phyloP scores from a whole-genome alignment of 1,140 invertebrate species.

The Drosophila auraria region DNA sequence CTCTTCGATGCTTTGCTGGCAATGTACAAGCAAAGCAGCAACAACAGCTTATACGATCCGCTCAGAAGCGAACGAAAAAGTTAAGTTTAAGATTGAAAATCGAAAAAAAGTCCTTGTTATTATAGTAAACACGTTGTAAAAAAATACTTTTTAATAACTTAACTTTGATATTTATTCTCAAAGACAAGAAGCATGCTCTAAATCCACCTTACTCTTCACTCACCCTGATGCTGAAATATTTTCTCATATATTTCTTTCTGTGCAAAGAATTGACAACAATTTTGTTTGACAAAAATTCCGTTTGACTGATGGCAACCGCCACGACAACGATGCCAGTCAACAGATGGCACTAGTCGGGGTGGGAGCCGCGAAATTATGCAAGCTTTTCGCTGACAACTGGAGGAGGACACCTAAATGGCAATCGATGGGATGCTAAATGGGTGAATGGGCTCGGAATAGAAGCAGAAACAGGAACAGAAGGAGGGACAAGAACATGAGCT shows the following conservation, averaged over 20 bases:
- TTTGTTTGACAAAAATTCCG: slow-evolving; percentile 23
- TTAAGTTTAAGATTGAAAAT: too few relatives aligned
- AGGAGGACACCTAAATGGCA: slow-evolving; percentile 1
- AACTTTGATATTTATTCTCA: too few relatives aligned
- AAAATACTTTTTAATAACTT: too few relatives aligned
- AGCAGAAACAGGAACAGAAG: neutral
- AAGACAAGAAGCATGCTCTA: too few relatives aligned
- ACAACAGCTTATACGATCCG: too few relatives aligned
- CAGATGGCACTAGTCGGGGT: slow-evolving; percentile 19
- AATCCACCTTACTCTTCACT: too few relatives aligned
- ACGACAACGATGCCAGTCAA: slow-evolving; percentile 15
- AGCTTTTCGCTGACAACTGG: slow-evolving; percentile 1
- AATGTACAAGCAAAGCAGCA: too few relatives aligned
- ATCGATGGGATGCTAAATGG: slow-evolving; percentile 1
- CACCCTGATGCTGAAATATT: neutral
- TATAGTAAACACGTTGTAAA: too few relatives aligned
- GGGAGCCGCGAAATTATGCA: slow-evolving; percentile 26
- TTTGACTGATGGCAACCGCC: slow-evolving; percentile 49
- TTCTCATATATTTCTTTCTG: neutral
- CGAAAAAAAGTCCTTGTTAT: too few relatives aligned
- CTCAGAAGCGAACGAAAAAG: too few relatives aligned
- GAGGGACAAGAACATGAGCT: neutral
- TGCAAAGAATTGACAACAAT: slow-evolving; percentile 7
- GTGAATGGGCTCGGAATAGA: neutral
- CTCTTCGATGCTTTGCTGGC: too few relatives aligned